Evolutionary conservation across 2,113 vertebrate genomes (phyloP), one percentile per base, ranked within the genome.

Genomic region (Gadus macrocephalus): DNA sequence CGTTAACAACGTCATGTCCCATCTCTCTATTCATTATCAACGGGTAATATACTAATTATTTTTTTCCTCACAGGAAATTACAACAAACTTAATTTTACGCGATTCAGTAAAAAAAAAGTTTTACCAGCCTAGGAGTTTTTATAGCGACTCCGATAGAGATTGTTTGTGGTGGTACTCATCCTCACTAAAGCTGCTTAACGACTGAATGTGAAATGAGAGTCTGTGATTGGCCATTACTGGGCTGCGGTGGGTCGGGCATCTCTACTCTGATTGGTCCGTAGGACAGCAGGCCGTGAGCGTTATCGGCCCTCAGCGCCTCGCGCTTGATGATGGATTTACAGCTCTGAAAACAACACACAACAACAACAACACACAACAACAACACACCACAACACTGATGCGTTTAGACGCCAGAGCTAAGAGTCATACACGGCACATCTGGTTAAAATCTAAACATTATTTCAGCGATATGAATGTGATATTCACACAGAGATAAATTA

Each of bases 201-300:
- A 9, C 17, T 7, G 5, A 19, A 19, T 28, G 15, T 27, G 28
- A 25, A 49, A 49, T 49, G 42, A 11, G 42, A 49, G 42, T 49
- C 42, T 1, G 20, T 31, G 20, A 27, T 11, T 4, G 61, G 14
- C 25, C 0, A 68, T 68, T 70, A 92, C 90, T 85, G 59, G 77
- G 71, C 1, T 53, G 55, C 17, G 69, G 55, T 69, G 16, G 69
- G 4, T 88, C 75, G 16, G 87, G 81, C 25, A 75, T 70, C 12
- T 87, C 71, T 0, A 89, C 65, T 74, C 17, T 85, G 73, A 92
- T 92, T 2, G 90, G 91, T 53, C 91, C 87, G 12, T 93, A 93
- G 0, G 91, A 89, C 64, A 93, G 81, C 12, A 92, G 80, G 27
- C 85, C 85, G 61, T 83, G 79, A 35, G 20, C 3, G 0, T 73